Percentiles rank a stretch among this genome's conserved stretches.
These are phyloP conservation scores for Passer domesticus DNA, from an alignment of 2,113 vertebrate genomes.

Conservation along the genomic window DNA sequence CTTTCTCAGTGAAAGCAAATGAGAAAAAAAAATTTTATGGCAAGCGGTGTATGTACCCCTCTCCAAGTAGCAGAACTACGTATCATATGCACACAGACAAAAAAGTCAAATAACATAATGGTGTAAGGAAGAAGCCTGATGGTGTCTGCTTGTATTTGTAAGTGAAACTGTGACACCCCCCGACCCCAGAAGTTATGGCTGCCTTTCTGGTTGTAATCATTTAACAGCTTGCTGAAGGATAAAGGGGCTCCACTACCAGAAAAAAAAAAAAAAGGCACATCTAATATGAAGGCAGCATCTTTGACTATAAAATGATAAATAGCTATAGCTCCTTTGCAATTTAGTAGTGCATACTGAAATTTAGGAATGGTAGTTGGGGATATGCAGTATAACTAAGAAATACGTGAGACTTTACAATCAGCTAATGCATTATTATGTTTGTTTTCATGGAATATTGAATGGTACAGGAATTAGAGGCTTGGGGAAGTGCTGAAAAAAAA, in stretches of 20 bases:
- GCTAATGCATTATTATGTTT: not conserved
- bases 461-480: rapidly evolving
- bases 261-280: not conserved
- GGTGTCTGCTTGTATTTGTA: not conserved
- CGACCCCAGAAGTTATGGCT: not conserved
- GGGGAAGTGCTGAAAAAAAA: not conserved
- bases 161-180: not conserved
- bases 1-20: not conserved
- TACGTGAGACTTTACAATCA: not conserved
- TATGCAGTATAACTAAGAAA: not conserved
- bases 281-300: not conserved
- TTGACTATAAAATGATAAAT: not conserved
- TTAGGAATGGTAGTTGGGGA: not conserved
- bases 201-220: not conserved
- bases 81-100: too few relatives aligned
- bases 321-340: not conserved
- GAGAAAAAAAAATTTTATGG: not conserved
- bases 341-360: not conserved
- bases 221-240: not conserved
- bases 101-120: not conserved
- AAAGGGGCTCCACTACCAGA: not conserved
- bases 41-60: not conserved
- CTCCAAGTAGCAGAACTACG: not conserved
- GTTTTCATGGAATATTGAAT: not conserved
- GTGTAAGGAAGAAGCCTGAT: not conserved